Evolutionary conservation across 2,113 vertebrate genomes (phyloP).

Genomic region (Murina feae): DNA sequence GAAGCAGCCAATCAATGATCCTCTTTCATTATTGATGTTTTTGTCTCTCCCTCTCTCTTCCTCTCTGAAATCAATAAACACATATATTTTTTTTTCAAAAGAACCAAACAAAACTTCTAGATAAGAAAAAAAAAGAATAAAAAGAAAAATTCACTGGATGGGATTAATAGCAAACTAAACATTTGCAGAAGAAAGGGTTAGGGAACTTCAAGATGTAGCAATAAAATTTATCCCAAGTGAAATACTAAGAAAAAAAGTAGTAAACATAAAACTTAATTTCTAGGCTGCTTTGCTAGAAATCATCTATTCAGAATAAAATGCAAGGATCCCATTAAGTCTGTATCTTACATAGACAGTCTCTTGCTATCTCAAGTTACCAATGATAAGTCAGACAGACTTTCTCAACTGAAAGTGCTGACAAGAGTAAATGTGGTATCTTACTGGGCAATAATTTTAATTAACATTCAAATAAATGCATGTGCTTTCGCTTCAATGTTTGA

Average conservation of each 20-base stretch:
- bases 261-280: not conserved
- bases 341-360: not conserved
- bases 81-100: too few relatives aligned
- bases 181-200: not conserved
- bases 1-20: too few relatives aligned
- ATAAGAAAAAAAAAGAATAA: not conserved
- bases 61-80: too few relatives aligned
- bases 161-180: not conserved
- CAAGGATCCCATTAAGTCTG: not conserved
- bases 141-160: constrained; percentile 1
- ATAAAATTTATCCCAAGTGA: not conserved
- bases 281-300: not conserved
- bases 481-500: not conserved
- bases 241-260: not conserved
- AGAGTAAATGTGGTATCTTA: not conserved
- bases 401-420: not conserved
- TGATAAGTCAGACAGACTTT: not conserved
- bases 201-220: not conserved
- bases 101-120: not conserved
- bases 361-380: not conserved
- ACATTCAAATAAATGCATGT: not conserved
- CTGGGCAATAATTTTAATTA: not conserved
- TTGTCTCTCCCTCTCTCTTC: too few relatives aligned
- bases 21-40: too few relatives aligned
- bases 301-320: not conserved